phyloP scores from a whole-genome alignment of 2,113 vertebrate genomes.

The Vombatus ursinus region DNA sequence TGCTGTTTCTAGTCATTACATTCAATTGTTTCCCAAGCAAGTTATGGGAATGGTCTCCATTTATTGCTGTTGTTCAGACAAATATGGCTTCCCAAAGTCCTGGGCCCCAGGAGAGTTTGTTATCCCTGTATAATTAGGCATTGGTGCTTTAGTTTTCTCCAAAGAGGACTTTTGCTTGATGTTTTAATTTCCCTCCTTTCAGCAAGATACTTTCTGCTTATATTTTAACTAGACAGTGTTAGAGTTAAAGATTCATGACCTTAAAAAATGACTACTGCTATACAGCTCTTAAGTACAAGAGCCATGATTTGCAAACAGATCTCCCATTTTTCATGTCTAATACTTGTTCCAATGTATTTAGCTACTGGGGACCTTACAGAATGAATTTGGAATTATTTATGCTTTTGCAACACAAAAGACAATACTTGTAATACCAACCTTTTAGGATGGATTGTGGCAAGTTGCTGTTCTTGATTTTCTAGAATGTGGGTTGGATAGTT shows the following conservation, averaged over 20 bases:
- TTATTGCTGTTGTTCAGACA: not conserved
- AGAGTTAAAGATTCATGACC: not conserved
- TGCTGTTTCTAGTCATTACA: not conserved
- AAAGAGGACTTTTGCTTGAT: slow-evolving; percentile 23
- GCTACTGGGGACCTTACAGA: not conserved
- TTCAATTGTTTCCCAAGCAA: slow-evolving; percentile 21
- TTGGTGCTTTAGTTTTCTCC: slow-evolving; percentile 7
- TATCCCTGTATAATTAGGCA: slow-evolving; percentile 22
- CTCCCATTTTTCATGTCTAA: not conserved
- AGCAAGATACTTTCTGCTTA: not conserved
- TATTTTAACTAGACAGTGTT: not conserved
- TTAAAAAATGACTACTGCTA: not conserved
- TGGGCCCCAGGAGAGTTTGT: slow-evolving; percentile 4
- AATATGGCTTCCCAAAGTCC: not conserved
- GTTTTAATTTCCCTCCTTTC: slow-evolving; percentile 17
- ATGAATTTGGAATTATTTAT: not conserved
- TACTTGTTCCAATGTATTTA: not conserved
- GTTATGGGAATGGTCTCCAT: slow-evolving; percentile 22
- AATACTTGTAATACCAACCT: not conserved
- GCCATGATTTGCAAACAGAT: not conserved
- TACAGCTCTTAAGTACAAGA: not conserved
- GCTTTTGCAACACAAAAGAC: not conserved
- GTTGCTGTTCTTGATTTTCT: not conserved
- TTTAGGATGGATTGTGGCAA: not conserved
- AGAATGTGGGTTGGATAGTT: not conserved